Evolutionary conservation across 1,140 invertebrate genomes (phyloP).

Genomic region (Lamellibrachia luymesi): DNA sequence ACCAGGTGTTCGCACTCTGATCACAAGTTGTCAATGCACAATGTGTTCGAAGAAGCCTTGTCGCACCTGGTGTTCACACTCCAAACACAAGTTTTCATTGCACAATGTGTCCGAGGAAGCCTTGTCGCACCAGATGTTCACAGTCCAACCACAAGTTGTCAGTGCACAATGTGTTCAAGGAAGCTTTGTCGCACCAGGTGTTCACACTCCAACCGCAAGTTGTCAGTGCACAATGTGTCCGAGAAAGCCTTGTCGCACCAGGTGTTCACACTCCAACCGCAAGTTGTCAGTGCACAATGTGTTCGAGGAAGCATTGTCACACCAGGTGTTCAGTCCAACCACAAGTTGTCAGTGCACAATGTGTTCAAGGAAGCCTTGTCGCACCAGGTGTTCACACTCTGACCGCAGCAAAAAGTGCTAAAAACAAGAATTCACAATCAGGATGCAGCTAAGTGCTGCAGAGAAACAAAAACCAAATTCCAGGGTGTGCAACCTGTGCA

Average conservation of each 20-base stretch:
- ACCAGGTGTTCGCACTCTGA: neutral
- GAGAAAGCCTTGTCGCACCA: constrained; percentile 62
- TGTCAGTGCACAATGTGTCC: constrained; percentile 65
- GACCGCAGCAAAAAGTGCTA: constrained; percentile 82
- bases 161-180: neutral
- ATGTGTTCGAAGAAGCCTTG: constrained; percentile 73
- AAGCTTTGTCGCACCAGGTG: neutral
- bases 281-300: constrained; percentile 55
- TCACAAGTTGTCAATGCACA: constrained; percentile 25
- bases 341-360: constrained; percentile 34
- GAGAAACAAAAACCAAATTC: neutral
- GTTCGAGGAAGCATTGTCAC: constrained; percentile 70
- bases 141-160: constrained; percentile 71
- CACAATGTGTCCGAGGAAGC: constrained; percentile 44
- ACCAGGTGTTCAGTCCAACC: neutral
- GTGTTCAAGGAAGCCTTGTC: constrained; percentile 85
- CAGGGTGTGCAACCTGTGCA: no score
- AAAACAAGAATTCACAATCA: constrained; percentile 27
- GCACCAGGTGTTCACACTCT: constrained; percentile 86
- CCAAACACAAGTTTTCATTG: neutral
- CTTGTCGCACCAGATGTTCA: constrained; percentile 88
- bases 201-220: no score
- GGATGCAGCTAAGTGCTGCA: neutral
- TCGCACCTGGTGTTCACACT: no score
- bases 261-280: no score